These are phyloP conservation scores for Chionoecetes opilio DNA, from an alignment of 1,140 invertebrate species.

Conservation along the genomic window DNA sequence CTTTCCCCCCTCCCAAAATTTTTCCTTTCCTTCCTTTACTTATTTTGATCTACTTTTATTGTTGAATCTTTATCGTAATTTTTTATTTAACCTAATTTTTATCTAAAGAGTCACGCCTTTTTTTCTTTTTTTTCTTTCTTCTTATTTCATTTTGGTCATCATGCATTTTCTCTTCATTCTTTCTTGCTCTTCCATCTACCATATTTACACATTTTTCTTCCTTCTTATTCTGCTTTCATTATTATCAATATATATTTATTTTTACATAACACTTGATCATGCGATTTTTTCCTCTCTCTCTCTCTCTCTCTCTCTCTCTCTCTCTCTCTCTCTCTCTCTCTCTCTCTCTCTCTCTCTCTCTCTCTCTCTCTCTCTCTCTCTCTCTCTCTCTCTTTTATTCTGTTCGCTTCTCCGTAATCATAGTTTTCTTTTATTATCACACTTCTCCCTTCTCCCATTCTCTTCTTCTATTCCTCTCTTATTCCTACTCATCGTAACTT, in stretches of 20 bases:
- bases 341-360: conserved; percentile 8
- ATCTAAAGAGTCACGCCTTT: too few relatives aligned
- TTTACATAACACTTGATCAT: not conserved
- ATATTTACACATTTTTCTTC: not conserved
- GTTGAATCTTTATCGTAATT: too few relatives aligned
- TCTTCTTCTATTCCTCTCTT: not conserved
- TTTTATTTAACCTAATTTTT: too few relatives aligned
- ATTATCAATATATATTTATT: not conserved
- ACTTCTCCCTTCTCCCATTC: not conserved
- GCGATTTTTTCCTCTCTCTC: not conserved
- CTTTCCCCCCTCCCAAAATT: too few relatives aligned
- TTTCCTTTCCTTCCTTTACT: too few relatives aligned
- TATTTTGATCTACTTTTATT: too few relatives aligned
- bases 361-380: not conserved
- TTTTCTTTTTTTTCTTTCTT: too few relatives aligned
- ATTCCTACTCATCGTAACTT: not conserved
- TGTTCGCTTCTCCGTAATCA: not conserved
- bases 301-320: conserved; percentile 16
- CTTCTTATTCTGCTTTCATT: not conserved
- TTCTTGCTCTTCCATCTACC: too few relatives aligned
- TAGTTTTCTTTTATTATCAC: not conserved
- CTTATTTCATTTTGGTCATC: too few relatives aligned
- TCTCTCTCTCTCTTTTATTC: not conserved
- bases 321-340: conserved; percentile 27
- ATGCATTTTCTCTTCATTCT: too few relatives aligned